Conservation (phyloP, 2,797 vertebrate species). For the Gymnocypris eckloni region DNA sequence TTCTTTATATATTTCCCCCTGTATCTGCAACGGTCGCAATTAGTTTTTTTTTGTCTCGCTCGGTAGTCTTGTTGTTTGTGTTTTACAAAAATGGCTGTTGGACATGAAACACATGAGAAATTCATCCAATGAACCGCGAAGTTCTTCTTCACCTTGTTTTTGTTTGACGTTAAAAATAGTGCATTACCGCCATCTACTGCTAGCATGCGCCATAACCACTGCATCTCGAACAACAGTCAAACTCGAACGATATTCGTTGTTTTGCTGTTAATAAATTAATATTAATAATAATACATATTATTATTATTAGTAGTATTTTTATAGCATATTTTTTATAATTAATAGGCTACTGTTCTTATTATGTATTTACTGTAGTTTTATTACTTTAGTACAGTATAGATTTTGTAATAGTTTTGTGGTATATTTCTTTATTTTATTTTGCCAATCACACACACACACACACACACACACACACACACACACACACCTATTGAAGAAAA, state of each 20-base stretch:
- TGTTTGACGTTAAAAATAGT: neutral
- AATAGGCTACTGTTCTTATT: no score
- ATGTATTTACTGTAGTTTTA: no score
- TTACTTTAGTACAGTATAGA: no score
- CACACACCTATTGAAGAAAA: neutral
- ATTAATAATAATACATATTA: neutral
- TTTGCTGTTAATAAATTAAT: neutral
- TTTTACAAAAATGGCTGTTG: constrained; percentile 78
- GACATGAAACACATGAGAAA: constrained; percentile 69
- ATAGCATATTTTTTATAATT: no score
- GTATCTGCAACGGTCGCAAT: constrained; percentile 48
- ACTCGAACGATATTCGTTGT: neutral
- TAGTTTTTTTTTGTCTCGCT: constrained; percentile 59
- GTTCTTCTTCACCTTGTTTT: constrained; percentile 11
- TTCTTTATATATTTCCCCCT: neutral
- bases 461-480: no score
- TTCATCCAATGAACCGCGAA: constrained; percentile 49
- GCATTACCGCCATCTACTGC: constrained; percentile 10
- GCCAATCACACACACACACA: no score
- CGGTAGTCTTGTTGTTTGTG: constrained; percentile 76
- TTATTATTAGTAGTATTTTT: no score
- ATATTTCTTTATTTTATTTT: no score
- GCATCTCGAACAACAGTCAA: neutral
- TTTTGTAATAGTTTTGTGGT: no score
- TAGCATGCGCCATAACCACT: neutral